A percentile compares a stretch with the other conserved stretches of the same genome.
Evolutionary conservation across 1,140 invertebrate genomes (phyloP).

Genomic region (Platyscapa corneri): DNA sequence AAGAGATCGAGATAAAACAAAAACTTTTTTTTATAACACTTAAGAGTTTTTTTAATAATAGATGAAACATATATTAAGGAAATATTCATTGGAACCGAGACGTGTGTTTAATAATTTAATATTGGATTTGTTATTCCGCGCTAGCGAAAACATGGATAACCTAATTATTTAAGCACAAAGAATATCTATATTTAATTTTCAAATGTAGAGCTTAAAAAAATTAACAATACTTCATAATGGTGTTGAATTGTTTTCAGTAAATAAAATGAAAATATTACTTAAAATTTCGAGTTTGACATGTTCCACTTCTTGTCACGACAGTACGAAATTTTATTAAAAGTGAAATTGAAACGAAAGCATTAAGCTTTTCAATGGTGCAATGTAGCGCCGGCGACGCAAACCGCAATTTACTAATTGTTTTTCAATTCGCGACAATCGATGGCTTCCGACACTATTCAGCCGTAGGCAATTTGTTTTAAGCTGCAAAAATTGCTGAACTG

Average conservation of each 20-base stretch:
- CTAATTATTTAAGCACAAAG: too few relatives aligned
- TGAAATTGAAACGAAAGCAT: conserved; percentile 42
- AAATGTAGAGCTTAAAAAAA: not conserved
- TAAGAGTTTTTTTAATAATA: too few relatives aligned
- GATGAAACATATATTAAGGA: too few relatives aligned
- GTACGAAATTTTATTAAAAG: conserved; percentile 40
- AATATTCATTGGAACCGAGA: too few relatives aligned
- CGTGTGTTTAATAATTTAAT: too few relatives aligned
- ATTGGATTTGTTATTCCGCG: too few relatives aligned
- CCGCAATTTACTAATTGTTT: conserved; percentile 70
- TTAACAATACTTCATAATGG: not conserved
- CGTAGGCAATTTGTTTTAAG: conserved; percentile 56
- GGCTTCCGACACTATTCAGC: conserved; percentile 53
- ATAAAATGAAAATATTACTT: conserved; percentile 36
- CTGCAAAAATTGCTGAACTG: conserved; percentile 22
- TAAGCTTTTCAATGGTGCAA: conserved; percentile 35
- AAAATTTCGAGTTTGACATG: conserved; percentile 23
- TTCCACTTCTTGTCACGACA: not conserved
- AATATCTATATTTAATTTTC: not conserved
- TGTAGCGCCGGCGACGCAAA: conserved; percentile 49
- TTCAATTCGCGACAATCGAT: conserved; percentile 68
- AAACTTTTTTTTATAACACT: too few relatives aligned
- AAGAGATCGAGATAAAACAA: too few relatives aligned
- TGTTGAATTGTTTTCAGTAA: not conserved
- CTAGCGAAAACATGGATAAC: too few relatives aligned